Evolutionary conservation across 2,888 invertebrate species (phyloP), one percentile per base, ranked within the genome.

Genomic region (Fabriciana adippe): DNA sequence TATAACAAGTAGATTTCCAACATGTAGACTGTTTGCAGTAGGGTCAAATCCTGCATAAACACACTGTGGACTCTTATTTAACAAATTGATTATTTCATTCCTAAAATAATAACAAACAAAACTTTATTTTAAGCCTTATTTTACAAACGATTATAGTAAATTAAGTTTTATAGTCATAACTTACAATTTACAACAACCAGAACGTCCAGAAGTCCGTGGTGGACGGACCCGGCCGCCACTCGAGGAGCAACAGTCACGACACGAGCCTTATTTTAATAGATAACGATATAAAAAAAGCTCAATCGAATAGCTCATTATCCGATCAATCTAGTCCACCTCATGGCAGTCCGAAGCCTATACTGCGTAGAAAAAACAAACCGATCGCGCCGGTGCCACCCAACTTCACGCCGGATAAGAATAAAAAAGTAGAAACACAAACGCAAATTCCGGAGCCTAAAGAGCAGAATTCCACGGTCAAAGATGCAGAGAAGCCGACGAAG

Each of bases 21-120:
- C 94, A 87, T 99, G 99, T 47, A 99, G 94, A 88, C 98, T 99
- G 77, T 96, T 95, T 0, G 99, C 97, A 0, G 99, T 99, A 0
- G 99, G 99, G 92, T 99, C 99, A 88, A 99, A 99, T 0, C 99
- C 99, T 66, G 98, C 98, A 86, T 99, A 99, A 21, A 98, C 95
- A 80, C 95, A 95, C 84, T 97, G 97, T 0, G 95, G 94, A 6
- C 93, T 85, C 15, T 88, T 92, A 65, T 94, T 94, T 60, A 97
- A 82, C 54, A 96, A 82, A 74, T 95, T 91, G 62, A 93, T 88
- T 70, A 97, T 94, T 78, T 95, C 94, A 71, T 93, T 88, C 47
- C 97, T 97, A 82, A 18, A 93, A 93, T 16, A 15, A 53, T 53
- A 26, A 56, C 54, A 45, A 56, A 16, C 35, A 26, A 51, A n/a